Evolutionary conservation across 1,140 invertebrate genomes (phyloP).

Genomic region (Brachystomella parvula): DNA sequence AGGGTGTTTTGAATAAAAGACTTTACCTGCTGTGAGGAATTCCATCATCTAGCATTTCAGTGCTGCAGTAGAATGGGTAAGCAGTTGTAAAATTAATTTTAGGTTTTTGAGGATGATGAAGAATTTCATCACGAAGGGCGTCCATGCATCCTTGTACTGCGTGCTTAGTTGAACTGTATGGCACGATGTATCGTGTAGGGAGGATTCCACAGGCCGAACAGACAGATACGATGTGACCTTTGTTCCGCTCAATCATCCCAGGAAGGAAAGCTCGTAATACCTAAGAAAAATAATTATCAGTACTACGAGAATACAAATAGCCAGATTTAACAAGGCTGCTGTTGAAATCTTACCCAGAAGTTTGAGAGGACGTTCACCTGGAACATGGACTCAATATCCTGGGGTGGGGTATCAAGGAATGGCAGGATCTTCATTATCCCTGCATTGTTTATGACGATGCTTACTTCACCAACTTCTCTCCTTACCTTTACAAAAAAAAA

Average conservation of each 20-base stretch:
- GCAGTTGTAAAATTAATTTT: constrained; percentile 35
- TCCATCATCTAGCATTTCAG: constrained; percentile 33
- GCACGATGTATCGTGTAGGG: constrained; percentile 29
- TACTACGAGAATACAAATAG: not conserved
- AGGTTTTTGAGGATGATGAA: constrained; percentile 29
- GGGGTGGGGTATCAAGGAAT: constrained; percentile 25
- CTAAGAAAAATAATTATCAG: constrained; percentile 10
- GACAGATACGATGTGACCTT: constrained; percentile 31
- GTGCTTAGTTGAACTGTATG: constrained; percentile 35
- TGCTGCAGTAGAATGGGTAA: constrained; percentile 36
- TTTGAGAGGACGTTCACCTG: constrained; percentile 35
- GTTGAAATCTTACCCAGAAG: constrained; percentile 30
- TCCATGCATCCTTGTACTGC: constrained; percentile 35
- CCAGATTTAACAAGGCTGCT: not conserved
- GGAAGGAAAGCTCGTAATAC: constrained; percentile 27
- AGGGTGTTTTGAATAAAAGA: not conserved
- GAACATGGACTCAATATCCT: constrained; percentile 34
- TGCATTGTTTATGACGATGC: constrained; percentile 38
- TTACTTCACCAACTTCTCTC: constrained; percentile 34
- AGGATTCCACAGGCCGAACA: constrained; percentile 35
- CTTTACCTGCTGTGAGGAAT: constrained; percentile 32
- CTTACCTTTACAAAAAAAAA: constrained; percentile 25
- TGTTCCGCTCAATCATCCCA: constrained; percentile 25
- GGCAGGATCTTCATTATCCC: constrained; percentile 29
- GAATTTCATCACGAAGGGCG: constrained; percentile 31